Evolutionary conservation across 2,888 invertebrate genomes (phyloP).

Genomic region (Ochropleura leucogaster): DNA sequence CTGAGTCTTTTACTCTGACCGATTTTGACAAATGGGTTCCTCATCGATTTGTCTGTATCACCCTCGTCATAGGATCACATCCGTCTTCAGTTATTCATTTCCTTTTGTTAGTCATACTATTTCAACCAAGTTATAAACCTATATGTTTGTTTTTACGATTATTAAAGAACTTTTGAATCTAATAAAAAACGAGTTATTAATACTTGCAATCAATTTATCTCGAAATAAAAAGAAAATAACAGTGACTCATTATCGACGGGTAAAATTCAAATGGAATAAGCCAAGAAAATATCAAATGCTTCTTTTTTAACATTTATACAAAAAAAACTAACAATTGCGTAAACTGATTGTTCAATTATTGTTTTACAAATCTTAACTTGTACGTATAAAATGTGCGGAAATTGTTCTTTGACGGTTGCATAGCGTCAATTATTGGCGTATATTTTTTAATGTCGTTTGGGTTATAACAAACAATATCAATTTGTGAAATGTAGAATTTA

Average conservation of each 20-base stretch:
- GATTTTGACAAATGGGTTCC: constrained; percentile 56
- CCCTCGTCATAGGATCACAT: constrained; percentile 25
- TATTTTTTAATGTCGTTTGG: neutral
- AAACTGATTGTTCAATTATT: constrained; percentile 1
- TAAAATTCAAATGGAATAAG: neutral
- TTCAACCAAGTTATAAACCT: neutral
- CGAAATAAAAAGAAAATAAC: neutral
- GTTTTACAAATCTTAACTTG: constrained; percentile 1
- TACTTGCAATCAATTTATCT: neutral
- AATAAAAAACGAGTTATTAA: neutral
- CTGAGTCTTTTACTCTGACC: constrained; percentile 44
- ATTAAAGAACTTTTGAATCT: neutral
- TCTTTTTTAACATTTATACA: neutral
- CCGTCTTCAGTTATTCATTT: constrained; percentile 19
- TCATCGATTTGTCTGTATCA: constrained; percentile 53
- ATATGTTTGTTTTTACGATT: neutral
- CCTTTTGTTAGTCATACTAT: constrained; percentile 22
- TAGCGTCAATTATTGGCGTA: neutral
- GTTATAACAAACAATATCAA: neutral
- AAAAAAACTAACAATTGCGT: neutral
- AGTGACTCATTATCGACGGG: neutral
- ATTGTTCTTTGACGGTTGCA: neutral
- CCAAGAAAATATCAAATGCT: neutral
- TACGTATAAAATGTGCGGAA: neutral
- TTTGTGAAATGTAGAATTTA: neutral